Conservation (phyloP, 2,888 invertebrate species). For the Callyntrura guangdongensis region DNA sequence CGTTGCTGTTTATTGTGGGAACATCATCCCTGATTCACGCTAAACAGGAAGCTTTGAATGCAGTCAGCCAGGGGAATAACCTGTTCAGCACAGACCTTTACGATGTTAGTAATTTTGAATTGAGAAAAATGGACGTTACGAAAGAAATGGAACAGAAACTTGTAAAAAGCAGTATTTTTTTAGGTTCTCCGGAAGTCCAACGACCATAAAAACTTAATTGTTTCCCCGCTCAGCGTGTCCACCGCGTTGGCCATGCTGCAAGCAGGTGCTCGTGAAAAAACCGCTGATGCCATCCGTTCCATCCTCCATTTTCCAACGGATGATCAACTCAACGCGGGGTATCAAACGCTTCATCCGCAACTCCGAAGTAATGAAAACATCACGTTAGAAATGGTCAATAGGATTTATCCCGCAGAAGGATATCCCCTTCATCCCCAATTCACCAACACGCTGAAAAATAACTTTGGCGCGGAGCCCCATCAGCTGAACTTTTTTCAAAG, state of each 20-base stretch:
- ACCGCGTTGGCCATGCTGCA: slow-evolving; percentile 83
- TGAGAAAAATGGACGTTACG: too few species aligned
- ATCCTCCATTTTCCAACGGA: slow-evolving; percentile 78
- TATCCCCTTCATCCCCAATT: slow-evolving; percentile 81
- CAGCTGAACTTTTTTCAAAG: slow-evolving; percentile 85
- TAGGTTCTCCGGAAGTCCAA: slow-evolving; percentile 74
- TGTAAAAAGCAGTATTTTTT: not conserved
- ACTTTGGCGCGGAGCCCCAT: slow-evolving; percentile 84
- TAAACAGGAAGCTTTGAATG: slow-evolving; percentile 47
- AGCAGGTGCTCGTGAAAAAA: slow-evolving; percentile 81
- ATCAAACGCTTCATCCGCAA: slow-evolving; percentile 70
- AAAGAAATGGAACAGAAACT: too few species aligned
- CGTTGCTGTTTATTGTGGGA: too few species aligned
- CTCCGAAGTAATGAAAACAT: slow-evolving; percentile 82
- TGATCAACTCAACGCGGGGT: slow-evolving; percentile 78
- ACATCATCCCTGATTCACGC: not conserved
- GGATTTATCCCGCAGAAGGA: slow-evolving; percentile 85
- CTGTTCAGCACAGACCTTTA: slow-evolving; percentile 80
- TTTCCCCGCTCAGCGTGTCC: slow-evolving; percentile 82
- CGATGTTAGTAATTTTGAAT: slow-evolving; percentile 78
- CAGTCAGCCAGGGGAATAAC: slow-evolving; percentile 80
- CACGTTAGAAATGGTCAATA: slow-evolving; percentile 85
- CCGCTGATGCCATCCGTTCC: slow-evolving; percentile 75
- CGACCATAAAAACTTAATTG: slow-evolving; percentile 82
- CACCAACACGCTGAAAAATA: slow-evolving; percentile 80